Percentiles rank a stretch among this genome's conserved stretches.
Conservation (phyloP, 2,797 vertebrate species). For the Labroides dimidiatus region DNA sequence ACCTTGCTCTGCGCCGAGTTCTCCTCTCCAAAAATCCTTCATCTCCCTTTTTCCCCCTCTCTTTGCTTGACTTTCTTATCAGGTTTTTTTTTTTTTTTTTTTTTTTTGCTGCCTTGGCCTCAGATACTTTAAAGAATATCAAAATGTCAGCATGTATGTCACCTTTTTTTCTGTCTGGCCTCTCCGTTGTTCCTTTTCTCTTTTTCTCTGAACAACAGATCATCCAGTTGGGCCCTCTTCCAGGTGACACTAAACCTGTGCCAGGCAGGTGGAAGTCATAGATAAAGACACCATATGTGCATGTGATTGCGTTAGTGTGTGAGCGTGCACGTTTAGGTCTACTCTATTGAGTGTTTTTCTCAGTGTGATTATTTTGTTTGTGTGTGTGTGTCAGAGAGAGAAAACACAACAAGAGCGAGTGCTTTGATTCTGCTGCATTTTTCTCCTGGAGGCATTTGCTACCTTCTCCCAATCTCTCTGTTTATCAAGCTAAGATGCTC, state of each 20-base stretch:
- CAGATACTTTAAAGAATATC: constrained; percentile 53
- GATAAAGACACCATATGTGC: constrained; percentile 55
- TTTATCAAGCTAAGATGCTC: constrained; percentile 71
- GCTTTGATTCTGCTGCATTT: constrained; percentile 72
- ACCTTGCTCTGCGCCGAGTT: constrained; percentile 49
- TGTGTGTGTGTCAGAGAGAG: constrained; percentile 13
- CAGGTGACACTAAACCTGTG: constrained; percentile 60
- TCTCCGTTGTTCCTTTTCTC: constrained; percentile 28
- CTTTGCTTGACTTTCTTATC: constrained; percentile 59
- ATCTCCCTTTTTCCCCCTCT: constrained; percentile 17
- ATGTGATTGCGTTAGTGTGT: constrained; percentile 11
- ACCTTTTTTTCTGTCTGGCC: constrained; percentile 32
- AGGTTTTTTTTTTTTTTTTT: constrained; percentile 11
- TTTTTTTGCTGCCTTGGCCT: no score
- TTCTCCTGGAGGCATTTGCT: constrained; percentile 73
- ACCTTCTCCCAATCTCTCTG: constrained; percentile 70
- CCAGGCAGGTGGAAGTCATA: constrained; percentile 69
- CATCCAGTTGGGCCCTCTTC: constrained; percentile 51
- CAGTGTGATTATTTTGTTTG: constrained; percentile 10
- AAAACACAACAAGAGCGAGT: constrained; percentile 23
- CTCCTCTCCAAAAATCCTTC: constrained; percentile 48
- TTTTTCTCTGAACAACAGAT: constrained; percentile 49
- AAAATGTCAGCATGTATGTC: constrained; percentile 41
- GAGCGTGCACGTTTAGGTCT: constrained; percentile 19
- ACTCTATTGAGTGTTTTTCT: constrained; percentile 4